Evolutionary conservation across 2,888 invertebrate species (phyloP), one percentile per base, ranked within the genome.

Genomic region (Mythimna albipuncta): DNA sequence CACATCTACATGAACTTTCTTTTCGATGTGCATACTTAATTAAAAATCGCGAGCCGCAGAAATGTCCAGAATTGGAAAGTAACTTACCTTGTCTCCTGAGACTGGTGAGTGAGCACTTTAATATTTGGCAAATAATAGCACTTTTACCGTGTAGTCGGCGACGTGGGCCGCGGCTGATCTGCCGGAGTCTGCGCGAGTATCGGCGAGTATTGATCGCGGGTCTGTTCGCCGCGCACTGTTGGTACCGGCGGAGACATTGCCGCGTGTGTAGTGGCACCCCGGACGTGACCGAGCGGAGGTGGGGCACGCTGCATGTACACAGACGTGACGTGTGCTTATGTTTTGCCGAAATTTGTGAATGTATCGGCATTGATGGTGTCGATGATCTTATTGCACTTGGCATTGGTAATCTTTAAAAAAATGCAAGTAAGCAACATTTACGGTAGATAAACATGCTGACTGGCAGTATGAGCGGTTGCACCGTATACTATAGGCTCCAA

Each of bases 41-140:
- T 69, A 70, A 74, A 73, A 79, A 75, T 47, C 57, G 64, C 70
- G 38, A 69, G 9, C 58, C 65, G 50, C 69, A 75, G 72, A 81
- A 83, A 79, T 52, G 19, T 75, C 64, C 62, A 74, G 69, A 77
- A 83, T 77, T 75, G 75, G 87, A 86, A 86, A 86, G 85, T 87
- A 9, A 80, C 85, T 64, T 87, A 86, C 85, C 87, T 80, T 66
- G 58, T 61, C 64, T 81, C 76, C 72, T 72, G 68, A 66, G 75
- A 54, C 61, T 69, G 69, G 58, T 68, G 59, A 66, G 26, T 64
- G 64, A 72, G 58, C 72, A 82, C 74, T 78, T 62, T 57, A 74
- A 75, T 79, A 74, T 77, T 77, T 64, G 54, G 64, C 54, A 57
- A 78, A 72, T 70, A 72, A 72, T 75, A 75, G 63, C 83, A 86